These are phyloP conservation scores for Tragulus kanchil DNA, from an alignment of 2,113 vertebrate genomes.

Conservation along the genomic window DNA sequence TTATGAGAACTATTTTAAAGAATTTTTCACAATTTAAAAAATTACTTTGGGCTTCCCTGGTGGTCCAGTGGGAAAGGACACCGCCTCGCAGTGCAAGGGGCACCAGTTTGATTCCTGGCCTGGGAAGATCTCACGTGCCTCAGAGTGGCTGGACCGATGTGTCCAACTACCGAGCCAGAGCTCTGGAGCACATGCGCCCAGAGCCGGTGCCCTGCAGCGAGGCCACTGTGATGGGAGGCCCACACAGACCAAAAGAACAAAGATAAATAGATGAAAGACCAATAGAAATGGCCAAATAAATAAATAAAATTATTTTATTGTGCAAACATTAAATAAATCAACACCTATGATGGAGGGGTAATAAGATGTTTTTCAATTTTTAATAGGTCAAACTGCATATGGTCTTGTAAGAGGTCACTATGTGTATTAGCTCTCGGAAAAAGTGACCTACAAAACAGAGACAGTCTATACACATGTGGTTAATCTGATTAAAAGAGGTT, in stretches of 20 bases:
- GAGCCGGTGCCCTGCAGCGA: too few relatives aligned
- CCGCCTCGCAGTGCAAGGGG: too few relatives aligned
- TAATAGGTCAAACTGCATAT: background rate
- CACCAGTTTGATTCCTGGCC: too few relatives aligned
- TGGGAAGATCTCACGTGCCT: too few relatives aligned
- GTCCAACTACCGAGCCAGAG: too few relatives aligned
- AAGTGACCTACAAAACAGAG: conserved; percentile 75
- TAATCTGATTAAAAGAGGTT: conserved; percentile 77
- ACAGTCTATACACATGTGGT: conserved; percentile 20
- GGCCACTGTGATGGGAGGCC: too few relatives aligned
- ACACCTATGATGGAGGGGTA: background rate
- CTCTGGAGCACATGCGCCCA: too few relatives aligned
- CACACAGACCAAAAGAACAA: too few relatives aligned
- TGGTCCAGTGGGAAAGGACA: too few relatives aligned
- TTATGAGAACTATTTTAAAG: conserved; percentile 7
- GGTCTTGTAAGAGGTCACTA: background rate
- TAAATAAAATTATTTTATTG: background rate
- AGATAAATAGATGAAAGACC: too few relatives aligned
- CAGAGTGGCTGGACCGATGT: too few relatives aligned
- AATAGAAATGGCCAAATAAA: too few relatives aligned
- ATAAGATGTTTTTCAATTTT: conserved; percentile 34
- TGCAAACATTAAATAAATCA: conserved; percentile 15
- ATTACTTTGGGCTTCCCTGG: background rate
- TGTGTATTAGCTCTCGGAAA: background rate
- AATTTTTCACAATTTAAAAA: conserved; percentile 33